Evolutionary conservation across 2,888 invertebrate species (phyloP).

Genomic region (Capitulum mitella): DNA sequence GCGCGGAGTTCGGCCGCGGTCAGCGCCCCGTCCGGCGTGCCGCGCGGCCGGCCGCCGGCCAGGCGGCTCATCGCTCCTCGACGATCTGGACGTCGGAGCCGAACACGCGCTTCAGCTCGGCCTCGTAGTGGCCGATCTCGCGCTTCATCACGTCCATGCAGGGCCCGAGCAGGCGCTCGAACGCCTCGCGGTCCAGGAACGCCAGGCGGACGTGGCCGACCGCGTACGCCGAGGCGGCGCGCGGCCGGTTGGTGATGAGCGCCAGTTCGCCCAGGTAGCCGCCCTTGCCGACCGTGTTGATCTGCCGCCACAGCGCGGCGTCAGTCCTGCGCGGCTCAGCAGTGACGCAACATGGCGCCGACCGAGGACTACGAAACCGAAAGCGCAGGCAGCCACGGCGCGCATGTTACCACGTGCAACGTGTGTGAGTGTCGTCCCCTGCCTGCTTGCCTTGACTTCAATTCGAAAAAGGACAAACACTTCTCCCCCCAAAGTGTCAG

Average conservation of each 20-base stretch:
- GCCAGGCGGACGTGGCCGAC: conserved; percentile 81
- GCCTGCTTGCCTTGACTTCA: too few species aligned
- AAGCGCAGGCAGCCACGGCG: too few species aligned
- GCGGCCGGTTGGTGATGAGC: conserved; percentile 90
- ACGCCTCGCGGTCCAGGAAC: conserved; percentile 95
- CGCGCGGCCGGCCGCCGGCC: too few species aligned
- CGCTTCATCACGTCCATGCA: conserved; percentile 99
- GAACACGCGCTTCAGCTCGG: conserved; percentile 89
- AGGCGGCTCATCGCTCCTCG: conserved; percentile 59
- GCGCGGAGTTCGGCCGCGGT: too few species aligned
- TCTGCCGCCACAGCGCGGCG: too few species aligned
- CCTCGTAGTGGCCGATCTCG: conserved; percentile 94
- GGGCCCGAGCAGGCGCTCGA: conserved; percentile 92
- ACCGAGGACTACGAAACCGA: too few species aligned
- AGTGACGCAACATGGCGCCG: too few species aligned
- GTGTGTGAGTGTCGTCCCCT: conserved; percentile 42
- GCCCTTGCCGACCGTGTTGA: conserved; percentile 55
- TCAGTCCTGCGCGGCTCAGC: too few species aligned
- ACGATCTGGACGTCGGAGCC: conserved; percentile 89
- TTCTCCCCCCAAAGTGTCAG: too few species aligned
- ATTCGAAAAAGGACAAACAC: too few species aligned
- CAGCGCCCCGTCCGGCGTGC: too few species aligned
- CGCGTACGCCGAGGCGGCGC: conserved; percentile 66
- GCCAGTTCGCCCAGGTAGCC: conserved; percentile 96
- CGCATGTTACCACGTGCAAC: too few species aligned